These are phyloP conservation scores for Junonia oenone DNA, from an alignment of 2,888 invertebrate species.

Conservation along the genomic window DNA sequence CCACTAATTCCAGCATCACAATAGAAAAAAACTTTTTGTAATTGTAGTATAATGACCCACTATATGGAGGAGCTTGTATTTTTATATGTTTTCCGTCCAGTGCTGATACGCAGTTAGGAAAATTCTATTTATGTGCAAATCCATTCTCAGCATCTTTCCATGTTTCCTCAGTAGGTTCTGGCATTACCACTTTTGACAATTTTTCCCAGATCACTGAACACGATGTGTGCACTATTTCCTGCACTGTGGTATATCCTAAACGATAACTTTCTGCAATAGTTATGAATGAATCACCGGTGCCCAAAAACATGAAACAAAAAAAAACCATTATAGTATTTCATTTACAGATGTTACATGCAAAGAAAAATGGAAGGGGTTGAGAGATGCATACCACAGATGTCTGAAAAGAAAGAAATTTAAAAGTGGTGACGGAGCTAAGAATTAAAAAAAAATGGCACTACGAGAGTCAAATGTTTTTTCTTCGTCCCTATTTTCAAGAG, in stretches of 20 bases:
- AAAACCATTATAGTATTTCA: neutral
- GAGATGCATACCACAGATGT: neutral
- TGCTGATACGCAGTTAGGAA: constrained; percentile 19
- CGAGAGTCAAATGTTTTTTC: neutral
- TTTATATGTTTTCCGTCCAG: constrained; percentile 4
- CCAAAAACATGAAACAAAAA: constrained; percentile 12
- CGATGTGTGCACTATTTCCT: constrained; percentile 28
- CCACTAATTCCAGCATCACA: constrained; percentile 18
- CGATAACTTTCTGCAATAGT: constrained; percentile 28
- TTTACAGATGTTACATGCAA: neutral
- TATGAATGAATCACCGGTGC: constrained; percentile 28
- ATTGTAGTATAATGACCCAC: constrained; percentile 5
- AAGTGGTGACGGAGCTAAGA: neutral
- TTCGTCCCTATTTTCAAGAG: neutral
- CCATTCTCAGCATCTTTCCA: neutral
- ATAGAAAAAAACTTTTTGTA: constrained; percentile 9
- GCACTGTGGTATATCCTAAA: constrained; percentile 30
- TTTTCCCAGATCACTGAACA: constrained; percentile 23
- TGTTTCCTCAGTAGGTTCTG: neutral
- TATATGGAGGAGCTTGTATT: constrained; percentile 6
- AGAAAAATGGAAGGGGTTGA: neutral
- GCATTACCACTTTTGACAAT: neutral
- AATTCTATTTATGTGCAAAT: constrained; percentile 16
- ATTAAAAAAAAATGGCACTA: neutral
- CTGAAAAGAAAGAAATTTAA: neutral